Conservation (phyloP, 2,888 invertebrate genomes). For the Hoplodrina blanda region DNA sequence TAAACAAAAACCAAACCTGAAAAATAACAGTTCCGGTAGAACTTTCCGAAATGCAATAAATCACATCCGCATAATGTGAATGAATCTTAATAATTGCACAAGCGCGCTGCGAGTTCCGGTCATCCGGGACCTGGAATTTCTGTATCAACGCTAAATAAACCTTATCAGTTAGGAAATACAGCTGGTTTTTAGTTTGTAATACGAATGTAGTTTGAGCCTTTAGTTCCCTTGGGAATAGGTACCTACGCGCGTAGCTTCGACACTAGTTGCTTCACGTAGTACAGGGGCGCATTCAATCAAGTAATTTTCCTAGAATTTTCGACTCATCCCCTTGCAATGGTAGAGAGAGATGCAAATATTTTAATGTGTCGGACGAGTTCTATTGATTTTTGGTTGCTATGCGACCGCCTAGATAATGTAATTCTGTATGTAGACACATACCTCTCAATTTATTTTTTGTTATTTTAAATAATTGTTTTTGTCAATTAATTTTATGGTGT, state of each 20-base stretch:
- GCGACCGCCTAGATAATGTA: background rate
- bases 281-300: slow-evolving; percentile 52
- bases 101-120: slow-evolving; percentile 27
- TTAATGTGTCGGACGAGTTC: slow-evolving; percentile 1
- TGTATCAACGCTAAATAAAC: slow-evolving; percentile 23
- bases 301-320: slow-evolving; percentile 40
- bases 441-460: background rate
- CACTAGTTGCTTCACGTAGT: slow-evolving; percentile 59
- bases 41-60: slow-evolving; percentile 30
- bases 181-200: slow-evolving; percentile 27
- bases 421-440: background rate
- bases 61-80: slow-evolving; percentile 38
- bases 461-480: background rate
- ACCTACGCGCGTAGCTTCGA: slow-evolving; percentile 30
- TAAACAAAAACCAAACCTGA: background rate
- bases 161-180: slow-evolving; percentile 31
- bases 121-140: slow-evolving; percentile 36
- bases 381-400: slow-evolving; percentile 41
- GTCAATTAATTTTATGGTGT: background rate
- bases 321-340: slow-evolving; percentile 19
- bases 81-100: slow-evolving; percentile 55
- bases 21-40: slow-evolving; percentile 4
- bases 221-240: slow-evolving; percentile 18
- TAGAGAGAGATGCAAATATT: slow-evolving; percentile 42
- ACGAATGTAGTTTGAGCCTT: slow-evolving; percentile 46